Evolutionary conservation across 1,140 invertebrate species (phyloP), one percentile per base, ranked within the genome.

Genomic region (Diabrotica virgifera): DNA sequence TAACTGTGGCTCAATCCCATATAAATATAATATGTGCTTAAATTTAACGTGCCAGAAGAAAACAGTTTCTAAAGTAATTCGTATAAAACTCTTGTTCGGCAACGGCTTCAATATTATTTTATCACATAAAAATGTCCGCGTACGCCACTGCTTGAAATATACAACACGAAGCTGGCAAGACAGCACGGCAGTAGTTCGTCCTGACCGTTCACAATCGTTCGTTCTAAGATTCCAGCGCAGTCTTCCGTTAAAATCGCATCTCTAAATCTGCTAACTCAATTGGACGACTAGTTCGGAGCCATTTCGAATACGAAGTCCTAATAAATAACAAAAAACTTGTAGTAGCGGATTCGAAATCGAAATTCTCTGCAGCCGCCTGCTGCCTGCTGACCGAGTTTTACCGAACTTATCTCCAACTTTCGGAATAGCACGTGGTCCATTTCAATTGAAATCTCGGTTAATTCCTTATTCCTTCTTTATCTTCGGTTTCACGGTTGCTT

Each of bases 381-480:
- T 46, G 40, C n/a, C n/a, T 46, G 40, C 13, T 60, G 59, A 60
- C 59, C 59, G 59, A 60, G 38, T 60, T 60, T 14, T 60, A 38
- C 59, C 59, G 59, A 60, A 60, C 40, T 50, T 60, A 46, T 59
- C 57, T 59, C 36, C 46, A 13, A 10, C 46, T 37, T 40, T 59
- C 40, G 59, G 14, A 51, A 60, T 24, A 51, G 59, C 59, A 60
- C 59, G 59, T 60, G 59, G 59, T 60, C 59, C 37, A 40, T 60
- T 36, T 60, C 12, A 46, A 40, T 60, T 50, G 14, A 60, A 24
- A 57, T 36, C 24, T 6, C 36, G 24, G 24, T 36, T 57, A 57
- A 57, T 57, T 57, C 55, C 36, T 57, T 57, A 13, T 55, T 52
- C n/a, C 24, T 24, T 24, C 24, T 24, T 24, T 24, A 24, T 24